Base-by-base conservation (phyloP, 2,113 vertebrate species). In the Esox niger region DNA sequence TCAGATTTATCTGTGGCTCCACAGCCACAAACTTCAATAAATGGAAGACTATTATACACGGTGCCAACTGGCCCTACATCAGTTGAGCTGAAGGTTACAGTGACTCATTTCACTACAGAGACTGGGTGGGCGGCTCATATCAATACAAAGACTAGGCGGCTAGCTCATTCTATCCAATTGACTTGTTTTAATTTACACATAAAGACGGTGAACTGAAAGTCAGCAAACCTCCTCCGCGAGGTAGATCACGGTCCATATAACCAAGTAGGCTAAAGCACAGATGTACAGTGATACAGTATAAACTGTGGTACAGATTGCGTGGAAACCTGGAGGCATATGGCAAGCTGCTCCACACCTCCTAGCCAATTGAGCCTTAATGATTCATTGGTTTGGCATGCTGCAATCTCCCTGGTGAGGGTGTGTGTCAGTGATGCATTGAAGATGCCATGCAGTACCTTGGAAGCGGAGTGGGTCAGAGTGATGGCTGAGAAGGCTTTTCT, bases 301-400 rank as follows among this genome's bases (percentile, higher is more conserved):
- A 71, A 69, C 52, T 29, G 23, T 26, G 78, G 75, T 79, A 74
- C 84, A 83, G 84, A 88, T 79, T 81, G 84, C 67, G 3, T 76
- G 10, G 69, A 58, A 78, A 76, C 76, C 83, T 79, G 2, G 26
- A 82, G 86, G 80, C 88, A 88, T 87, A 89, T 87, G 87, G 88
- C 82, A 74, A 71, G 68, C 63, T 67, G 69, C 82, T 80, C 78
- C 81, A 70, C 75, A 81, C 82, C 87, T 88, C 75, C 77, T 69
- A 76, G 87, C 82, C 88, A 87, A 89, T 83, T 84, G 77, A 83
- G 79, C 87, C 84, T 86, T 88, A 90, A 90, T 88, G 87, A 91
- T 89, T 90, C 86, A 89, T 78, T 80, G 82, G 69, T 83, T 78
- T 87, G 85, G 83, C 87, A 64, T 80, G 70, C 73, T 65, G 80